phyloP scores from a whole-genome alignment of 92 coral and sea anemone genomes.

The Metridium senile region DNA sequence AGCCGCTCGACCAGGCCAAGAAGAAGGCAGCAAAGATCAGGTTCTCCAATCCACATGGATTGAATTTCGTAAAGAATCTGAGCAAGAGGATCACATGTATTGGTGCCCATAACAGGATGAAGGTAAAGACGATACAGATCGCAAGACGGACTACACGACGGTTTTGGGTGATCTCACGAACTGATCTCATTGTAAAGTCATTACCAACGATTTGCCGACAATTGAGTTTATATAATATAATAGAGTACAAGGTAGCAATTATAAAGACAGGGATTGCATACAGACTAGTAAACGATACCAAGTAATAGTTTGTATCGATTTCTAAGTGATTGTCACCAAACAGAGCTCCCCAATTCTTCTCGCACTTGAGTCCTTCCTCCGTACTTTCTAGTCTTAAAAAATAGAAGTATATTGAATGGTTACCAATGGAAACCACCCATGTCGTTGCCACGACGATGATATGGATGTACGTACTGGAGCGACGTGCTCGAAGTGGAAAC shows the following conservation, averaged over 20 bases:
- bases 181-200: constrained; percentile 22
- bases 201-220: constrained; percentile 23
- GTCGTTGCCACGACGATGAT: constrained; percentile 40
- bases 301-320: constrained; percentile 22
- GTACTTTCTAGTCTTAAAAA: constrained; percentile 18
- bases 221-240: constrained; percentile 18
- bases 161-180: constrained; percentile 26
- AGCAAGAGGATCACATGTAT: constrained; percentile 18
- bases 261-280: constrained; percentile 21
- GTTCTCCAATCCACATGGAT: constrained; percentile 29
- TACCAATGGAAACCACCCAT: constrained; percentile 47
- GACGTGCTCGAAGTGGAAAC: constrained; percentile 58
- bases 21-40: constrained; percentile 24
- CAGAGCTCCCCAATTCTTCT: constrained; percentile 25
- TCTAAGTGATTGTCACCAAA: constrained; percentile 13
- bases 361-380: constrained; percentile 14
- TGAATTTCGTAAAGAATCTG: not conserved
- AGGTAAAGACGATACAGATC: constrained; percentile 18
- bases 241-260: constrained; percentile 11
- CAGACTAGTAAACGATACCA: constrained; percentile 4
- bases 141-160: constrained; percentile 34
- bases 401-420: constrained; percentile 43
- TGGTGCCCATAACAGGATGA: constrained; percentile 34
- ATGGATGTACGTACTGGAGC: constrained; percentile 22
- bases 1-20: constrained; percentile 33